Conservation (phyloP, 1,140 invertebrate genomes). For the Scaptomyza hsui region DNA sequence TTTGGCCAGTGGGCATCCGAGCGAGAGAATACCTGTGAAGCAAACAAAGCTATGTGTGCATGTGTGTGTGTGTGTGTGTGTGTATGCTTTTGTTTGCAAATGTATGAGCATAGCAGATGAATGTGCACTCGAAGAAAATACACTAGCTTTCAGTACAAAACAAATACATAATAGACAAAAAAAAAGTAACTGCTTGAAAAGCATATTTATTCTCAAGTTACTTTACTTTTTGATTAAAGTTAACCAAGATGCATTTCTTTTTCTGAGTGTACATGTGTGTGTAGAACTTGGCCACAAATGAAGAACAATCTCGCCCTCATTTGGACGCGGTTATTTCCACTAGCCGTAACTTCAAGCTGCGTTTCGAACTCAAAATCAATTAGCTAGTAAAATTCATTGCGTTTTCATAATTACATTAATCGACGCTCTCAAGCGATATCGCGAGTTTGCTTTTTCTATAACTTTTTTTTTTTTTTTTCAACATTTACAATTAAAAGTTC, state of each 20-base stretch:
- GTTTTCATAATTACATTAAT: constrained; percentile 46
- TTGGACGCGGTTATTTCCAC: not conserved
- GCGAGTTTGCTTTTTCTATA: not conserved
- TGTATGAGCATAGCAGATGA: not conserved
- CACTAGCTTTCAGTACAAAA: no score
- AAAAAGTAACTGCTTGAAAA: no score
- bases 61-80: not conserved
- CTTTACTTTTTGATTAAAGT: no score
- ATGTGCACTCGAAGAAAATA: not conserved
- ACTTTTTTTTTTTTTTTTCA: not conserved
- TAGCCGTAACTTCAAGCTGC: not conserved
- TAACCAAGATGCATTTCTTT: not conserved
- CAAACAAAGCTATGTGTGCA: not conserved
- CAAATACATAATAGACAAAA: no score
- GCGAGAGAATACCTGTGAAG: constrained; percentile 15
- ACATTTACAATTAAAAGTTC: constrained; percentile 49
- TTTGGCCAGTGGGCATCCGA: constrained; percentile 40
- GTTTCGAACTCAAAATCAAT: constrained; percentile 37
- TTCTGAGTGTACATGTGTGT: not conserved
- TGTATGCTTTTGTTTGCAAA: not conserved
- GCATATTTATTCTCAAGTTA: no score
- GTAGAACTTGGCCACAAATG: constrained; percentile 2
- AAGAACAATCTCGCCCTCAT: not conserved
- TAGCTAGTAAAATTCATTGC: constrained; percentile 30
- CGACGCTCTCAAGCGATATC: not conserved